Conservation (phyloP, 2,797 vertebrate genomes). For the Columba guinea region DNA sequence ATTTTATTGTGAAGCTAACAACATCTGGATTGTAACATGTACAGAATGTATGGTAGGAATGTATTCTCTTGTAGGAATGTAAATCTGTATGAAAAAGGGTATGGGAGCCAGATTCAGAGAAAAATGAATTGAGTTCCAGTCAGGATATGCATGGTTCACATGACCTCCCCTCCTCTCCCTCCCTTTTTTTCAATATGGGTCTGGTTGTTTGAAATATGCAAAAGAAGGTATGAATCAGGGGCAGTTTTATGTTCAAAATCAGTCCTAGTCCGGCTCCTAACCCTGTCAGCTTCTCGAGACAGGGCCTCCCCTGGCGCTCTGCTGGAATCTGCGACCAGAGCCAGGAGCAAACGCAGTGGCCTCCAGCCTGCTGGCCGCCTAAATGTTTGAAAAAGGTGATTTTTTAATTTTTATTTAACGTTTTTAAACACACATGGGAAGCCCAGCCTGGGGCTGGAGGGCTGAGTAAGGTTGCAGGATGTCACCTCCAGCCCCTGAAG, state of each 20-base stretch:
- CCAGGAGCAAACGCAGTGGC: neutral
- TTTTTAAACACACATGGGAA: neutral
- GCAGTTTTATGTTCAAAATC: constrained; percentile 67
- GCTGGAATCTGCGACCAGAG: neutral
- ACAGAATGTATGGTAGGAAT: constrained; percentile 98
- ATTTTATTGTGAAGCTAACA: constrained; percentile 96
- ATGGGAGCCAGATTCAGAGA: constrained; percentile 79
- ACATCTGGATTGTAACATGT: constrained; percentile 95
- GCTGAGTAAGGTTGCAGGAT: neutral
- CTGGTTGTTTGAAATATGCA: constrained; percentile 77
- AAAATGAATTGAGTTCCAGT: constrained; percentile 56
- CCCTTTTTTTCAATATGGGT: constrained; percentile 63
- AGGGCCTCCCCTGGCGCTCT: neutral
- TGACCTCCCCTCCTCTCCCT: neutral
- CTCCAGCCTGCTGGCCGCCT: neutral
- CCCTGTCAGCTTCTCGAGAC: constrained; percentile 9
- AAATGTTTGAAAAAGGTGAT: neutral
- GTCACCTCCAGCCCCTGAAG: neutral
- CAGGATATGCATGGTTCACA: constrained; percentile 59
- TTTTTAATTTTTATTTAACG: neutral
- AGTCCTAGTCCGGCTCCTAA: constrained; percentile 54
- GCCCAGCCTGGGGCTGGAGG: neutral
- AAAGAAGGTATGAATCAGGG: constrained; percentile 59
- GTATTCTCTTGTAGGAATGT: constrained; percentile 92
- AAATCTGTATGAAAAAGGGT: constrained; percentile 83